phyloP scores from a whole-genome alignment of 64 coral and sea anemone genomes.

The Porites lutea region DNA sequence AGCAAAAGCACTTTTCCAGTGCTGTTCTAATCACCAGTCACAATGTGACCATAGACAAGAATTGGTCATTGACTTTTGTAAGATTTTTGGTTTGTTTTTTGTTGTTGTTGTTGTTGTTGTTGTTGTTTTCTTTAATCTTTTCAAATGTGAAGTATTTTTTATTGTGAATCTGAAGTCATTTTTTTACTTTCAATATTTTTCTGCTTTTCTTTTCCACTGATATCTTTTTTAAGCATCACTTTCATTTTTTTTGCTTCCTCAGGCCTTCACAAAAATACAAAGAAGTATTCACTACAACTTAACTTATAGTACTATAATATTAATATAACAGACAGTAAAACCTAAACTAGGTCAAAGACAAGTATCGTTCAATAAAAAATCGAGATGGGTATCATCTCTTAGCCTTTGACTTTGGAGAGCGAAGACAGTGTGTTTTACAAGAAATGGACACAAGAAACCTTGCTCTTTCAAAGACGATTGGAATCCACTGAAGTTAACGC shows the following conservation, averaged over 20 bases:
- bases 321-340: not conserved
- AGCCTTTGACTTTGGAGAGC: no score
- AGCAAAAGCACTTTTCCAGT: not conserved
- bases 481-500: no score
- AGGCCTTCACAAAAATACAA: not conserved
- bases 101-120: slow-evolving; percentile 1
- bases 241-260: not conserved
- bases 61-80: slow-evolving; percentile 70
- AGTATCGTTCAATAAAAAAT: no score
- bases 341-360: not conserved
- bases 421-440: no score
- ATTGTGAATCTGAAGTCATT: slow-evolving; percentile 40
- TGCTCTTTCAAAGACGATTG: no score
- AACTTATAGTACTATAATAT: slow-evolving; percentile 34
- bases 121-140: not conserved
- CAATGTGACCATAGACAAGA: not conserved
- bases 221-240: slow-evolving; percentile 18
- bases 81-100: slow-evolving; percentile 51
- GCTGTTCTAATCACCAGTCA: not conserved
- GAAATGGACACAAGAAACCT: no score
- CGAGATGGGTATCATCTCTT: no score
- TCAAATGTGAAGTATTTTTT: slow-evolving; percentile 17
- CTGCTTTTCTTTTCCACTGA: slow-evolving; percentile 4
- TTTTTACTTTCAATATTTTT: slow-evolving; percentile 12
- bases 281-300: not conserved